Conservation (phyloP, 2,113 vertebrate genomes). For the Pelobates fuscus region DNA sequence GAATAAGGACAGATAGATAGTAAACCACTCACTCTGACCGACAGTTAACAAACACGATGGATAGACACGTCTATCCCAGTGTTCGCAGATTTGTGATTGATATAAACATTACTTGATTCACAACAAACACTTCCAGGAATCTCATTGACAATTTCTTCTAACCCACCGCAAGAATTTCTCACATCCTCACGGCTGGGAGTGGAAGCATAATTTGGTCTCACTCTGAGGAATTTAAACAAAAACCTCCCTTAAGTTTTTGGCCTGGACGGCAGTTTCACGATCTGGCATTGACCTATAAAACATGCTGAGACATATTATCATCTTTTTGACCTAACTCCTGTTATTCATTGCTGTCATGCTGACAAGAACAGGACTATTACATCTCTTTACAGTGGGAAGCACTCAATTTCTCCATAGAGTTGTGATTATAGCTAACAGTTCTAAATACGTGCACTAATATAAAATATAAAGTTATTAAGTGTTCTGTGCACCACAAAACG, state of each 20-base stretch:
- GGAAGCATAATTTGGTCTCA: conserved; percentile 45
- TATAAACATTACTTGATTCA: background rate
- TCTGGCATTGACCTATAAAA: conserved; percentile 62
- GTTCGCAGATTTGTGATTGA: background rate
- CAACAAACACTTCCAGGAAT: background rate
- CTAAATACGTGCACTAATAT: too few species aligned
- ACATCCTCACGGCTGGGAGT: background rate
- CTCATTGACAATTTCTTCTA: background rate
- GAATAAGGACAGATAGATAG: too few species aligned
- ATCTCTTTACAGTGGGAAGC: conserved; percentile 55
- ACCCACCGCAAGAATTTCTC: background rate
- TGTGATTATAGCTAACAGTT: background rate
- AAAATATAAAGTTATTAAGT: too few species aligned
- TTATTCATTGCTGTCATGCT: conserved; percentile 58
- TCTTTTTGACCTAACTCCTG: conserved; percentile 62
- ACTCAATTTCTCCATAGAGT: conserved; percentile 53
- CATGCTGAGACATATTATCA: conserved; percentile 58
- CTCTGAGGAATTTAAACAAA: conserved; percentile 47
- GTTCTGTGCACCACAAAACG: too few species aligned
- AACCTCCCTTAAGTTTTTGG: conserved; percentile 60
- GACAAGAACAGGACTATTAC: conserved; percentile 62
- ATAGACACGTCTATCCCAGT: too few species aligned
- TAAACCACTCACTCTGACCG: too few species aligned
- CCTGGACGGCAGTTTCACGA: conserved; percentile 3
- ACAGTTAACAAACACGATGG: too few species aligned